Conservation (phyloP, 2,113 vertebrate genomes). For the Muscicapa adusta region DNA sequence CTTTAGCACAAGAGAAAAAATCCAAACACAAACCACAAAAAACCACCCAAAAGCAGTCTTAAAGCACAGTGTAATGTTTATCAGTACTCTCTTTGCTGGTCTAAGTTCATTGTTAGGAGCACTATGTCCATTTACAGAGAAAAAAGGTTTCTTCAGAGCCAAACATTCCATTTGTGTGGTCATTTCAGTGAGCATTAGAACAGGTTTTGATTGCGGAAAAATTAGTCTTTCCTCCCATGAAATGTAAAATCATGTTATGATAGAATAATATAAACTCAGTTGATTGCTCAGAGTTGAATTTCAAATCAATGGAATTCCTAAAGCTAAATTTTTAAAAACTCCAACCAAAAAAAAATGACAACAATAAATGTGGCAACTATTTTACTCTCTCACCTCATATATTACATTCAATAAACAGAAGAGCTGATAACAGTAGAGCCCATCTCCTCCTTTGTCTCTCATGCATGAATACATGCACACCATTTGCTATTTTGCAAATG, state of each 20-base stretch:
- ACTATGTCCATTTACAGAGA: background rate
- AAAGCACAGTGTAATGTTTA: background rate
- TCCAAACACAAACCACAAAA: background rate
- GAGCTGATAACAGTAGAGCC: background rate
- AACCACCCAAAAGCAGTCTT: rapidly evolving
- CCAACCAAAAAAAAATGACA: background rate
- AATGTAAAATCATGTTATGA: background rate
- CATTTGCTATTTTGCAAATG: background rate
- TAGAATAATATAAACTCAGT: background rate
- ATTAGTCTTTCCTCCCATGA: background rate
- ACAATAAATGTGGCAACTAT: background rate
- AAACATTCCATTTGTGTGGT: background rate
- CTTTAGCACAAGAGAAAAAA: background rate
- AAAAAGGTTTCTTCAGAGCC: background rate
- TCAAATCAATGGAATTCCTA: background rate
- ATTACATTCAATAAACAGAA: background rate
- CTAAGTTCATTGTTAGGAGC: background rate
- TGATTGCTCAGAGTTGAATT: background rate
- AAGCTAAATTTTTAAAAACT: background rate
- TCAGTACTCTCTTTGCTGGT: background rate
- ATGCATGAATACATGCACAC: rapidly evolving
- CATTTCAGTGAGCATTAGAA: background rate
- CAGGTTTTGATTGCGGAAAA: background rate
- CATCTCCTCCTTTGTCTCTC: background rate
- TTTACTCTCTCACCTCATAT: background rate